Evolutionary conservation across 2,797 vertebrate species (phyloP).

Genomic region (Echeneis naucrates): DNA sequence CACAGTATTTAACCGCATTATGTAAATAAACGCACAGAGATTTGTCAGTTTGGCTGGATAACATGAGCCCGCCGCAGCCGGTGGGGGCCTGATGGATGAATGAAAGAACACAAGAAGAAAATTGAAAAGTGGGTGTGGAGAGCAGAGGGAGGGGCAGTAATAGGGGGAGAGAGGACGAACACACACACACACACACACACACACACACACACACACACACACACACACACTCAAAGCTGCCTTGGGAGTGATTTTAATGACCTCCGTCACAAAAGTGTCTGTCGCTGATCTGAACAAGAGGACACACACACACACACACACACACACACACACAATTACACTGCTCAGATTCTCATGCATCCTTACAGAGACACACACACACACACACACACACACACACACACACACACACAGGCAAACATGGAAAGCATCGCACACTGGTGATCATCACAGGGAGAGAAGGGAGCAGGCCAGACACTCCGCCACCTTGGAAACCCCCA

Average conservation of each 20-base stretch:
- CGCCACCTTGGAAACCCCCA: constrained; percentile 42
- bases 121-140: constrained; percentile 58
- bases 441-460: constrained; percentile 49
- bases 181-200: no score
- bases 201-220: constrained; percentile 50
- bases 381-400: constrained; percentile 11
- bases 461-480: constrained; percentile 37
- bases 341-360: constrained; percentile 15
- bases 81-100: constrained; percentile 70
- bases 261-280: constrained; percentile 84
- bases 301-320: constrained; percentile 27
- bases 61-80: constrained; percentile 62
- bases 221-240: constrained; percentile 76
- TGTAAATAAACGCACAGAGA: constrained; percentile 43
- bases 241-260: constrained; percentile 89
- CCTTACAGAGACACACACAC: constrained; percentile 22
- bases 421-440: constrained; percentile 52
- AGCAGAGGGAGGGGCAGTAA: constrained; percentile 41
- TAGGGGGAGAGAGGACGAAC: constrained; percentile 43
- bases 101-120: constrained; percentile 66
- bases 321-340: constrained; percentile 18
- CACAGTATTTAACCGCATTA: constrained; percentile 21
- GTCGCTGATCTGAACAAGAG: constrained; percentile 79
- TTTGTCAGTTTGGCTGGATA: constrained; percentile 42
- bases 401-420: constrained; percentile 30